Evolutionary conservation across 2,888 invertebrate genomes (phyloP).

Genomic region (Aleiodes alternator): DNA sequence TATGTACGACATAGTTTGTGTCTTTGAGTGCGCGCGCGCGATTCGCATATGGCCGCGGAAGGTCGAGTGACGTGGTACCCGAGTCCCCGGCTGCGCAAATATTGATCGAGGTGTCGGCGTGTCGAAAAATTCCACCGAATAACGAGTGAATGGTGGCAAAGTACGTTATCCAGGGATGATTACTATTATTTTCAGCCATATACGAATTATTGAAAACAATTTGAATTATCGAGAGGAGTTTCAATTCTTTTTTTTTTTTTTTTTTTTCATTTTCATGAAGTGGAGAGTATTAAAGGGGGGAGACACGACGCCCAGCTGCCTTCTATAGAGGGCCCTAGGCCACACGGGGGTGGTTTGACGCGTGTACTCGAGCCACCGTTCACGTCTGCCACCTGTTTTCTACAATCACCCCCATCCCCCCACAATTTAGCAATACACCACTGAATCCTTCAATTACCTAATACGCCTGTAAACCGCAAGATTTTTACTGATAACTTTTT

Average conservation of each 20-base stretch:
- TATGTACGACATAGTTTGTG: constrained; percentile 6
- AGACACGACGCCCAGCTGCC: constrained; percentile 71
- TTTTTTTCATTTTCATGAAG: constrained; percentile 15
- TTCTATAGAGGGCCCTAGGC: constrained; percentile 55
- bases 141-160: constrained; percentile 61
- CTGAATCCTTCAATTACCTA: constrained; percentile 54
- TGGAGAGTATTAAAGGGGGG: constrained; percentile 32
- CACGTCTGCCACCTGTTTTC: constrained; percentile 72
- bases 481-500: constrained; percentile 25
- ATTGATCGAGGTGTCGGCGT: constrained; percentile 74
- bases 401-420: constrained; percentile 18
- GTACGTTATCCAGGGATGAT: constrained; percentile 54
- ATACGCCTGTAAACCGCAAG: constrained; percentile 41
- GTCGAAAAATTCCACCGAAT: constrained; percentile 75
- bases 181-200: not conserved
- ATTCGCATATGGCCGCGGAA: constrained; percentile 73
- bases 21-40: constrained; percentile 42
- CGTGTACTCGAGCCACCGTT: constrained; percentile 67
- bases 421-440: constrained; percentile 8
- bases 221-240: not conserved
- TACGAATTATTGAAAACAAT: too few relatives aligned
- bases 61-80: constrained; percentile 74
- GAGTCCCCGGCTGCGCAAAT: constrained; percentile 75
- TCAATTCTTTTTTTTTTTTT: not conserved
- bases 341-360: constrained; percentile 68